Conservation (phyloP, 2,888 invertebrate species). For the Apamea crenata region DNA sequence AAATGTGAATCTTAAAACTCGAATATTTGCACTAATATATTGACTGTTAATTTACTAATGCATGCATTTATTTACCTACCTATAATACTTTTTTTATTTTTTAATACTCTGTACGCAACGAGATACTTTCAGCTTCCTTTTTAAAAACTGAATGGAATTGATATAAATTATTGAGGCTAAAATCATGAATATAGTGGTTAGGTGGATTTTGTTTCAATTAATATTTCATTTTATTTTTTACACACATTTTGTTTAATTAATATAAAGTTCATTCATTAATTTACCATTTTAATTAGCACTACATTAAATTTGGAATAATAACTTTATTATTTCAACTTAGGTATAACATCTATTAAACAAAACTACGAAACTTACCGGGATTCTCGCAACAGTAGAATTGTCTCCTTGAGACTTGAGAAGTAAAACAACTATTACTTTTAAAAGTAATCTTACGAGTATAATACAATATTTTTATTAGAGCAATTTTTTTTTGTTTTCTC, state of each 20-base stretch:
- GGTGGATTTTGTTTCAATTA: background rate
- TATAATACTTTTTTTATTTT: background rate
- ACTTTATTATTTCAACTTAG: background rate
- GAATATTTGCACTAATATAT: background rate
- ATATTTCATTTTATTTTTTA: background rate
- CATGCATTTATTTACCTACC: background rate
- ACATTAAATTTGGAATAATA: background rate
- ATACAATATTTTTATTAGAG: no score
- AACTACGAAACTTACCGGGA: background rate
- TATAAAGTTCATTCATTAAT: no score
- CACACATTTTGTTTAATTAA: background rate
- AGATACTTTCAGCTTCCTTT: background rate
- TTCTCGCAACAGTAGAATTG: background rate
- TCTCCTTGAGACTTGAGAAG: background rate
- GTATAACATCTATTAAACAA: background rate
- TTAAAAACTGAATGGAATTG: background rate
- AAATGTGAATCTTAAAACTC: background rate
- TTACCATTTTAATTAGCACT: background rate
- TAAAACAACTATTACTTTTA: no score
- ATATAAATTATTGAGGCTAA: background rate
- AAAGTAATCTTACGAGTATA: background rate
- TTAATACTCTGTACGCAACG: background rate
- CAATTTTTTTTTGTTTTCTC: no score
- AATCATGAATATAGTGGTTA: background rate
- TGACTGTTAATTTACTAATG: background rate